These are phyloP conservation scores for Blastomussa wellsi DNA, from an alignment of 92 coral and sea anemone species.

Conservation along the genomic window DNA sequence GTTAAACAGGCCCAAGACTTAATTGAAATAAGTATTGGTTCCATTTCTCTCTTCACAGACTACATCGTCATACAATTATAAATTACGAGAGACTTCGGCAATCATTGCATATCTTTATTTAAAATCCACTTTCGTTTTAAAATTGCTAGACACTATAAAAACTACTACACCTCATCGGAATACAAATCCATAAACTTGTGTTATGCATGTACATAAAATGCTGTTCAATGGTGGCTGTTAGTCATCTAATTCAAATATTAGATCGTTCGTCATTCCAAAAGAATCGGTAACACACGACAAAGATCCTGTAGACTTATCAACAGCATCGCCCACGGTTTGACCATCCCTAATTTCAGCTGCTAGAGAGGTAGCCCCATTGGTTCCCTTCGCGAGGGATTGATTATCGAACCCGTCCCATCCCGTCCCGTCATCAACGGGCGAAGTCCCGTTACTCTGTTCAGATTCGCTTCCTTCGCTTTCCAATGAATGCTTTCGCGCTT, in stretches of 20 bases:
- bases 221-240: constrained; percentile 20
- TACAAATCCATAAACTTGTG: background rate
- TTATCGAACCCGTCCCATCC: constrained; percentile 34
- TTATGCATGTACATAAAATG: background rate
- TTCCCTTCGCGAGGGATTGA: constrained; percentile 3
- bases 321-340: background rate
- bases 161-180: background rate
- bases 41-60: no score
- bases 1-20: no score
- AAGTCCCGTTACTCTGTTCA: constrained; percentile 37
- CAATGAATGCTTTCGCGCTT: constrained; percentile 30
- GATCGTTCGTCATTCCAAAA: constrained; percentile 65
- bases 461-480: constrained; percentile 46
- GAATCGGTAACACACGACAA: background rate
- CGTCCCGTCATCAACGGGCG: constrained; percentile 39
- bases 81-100: no score
- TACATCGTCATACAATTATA: no score
- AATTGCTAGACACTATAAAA: background rate
- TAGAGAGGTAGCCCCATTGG: background rate
- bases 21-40: no score
- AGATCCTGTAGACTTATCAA: background rate
- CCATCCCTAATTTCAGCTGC: background rate
- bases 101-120: background rate
- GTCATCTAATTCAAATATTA: constrained; percentile 95
- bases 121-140: background rate